Conservation (phyloP, 2,113 vertebrate genomes). For the Melanocharis versteri region DNA sequence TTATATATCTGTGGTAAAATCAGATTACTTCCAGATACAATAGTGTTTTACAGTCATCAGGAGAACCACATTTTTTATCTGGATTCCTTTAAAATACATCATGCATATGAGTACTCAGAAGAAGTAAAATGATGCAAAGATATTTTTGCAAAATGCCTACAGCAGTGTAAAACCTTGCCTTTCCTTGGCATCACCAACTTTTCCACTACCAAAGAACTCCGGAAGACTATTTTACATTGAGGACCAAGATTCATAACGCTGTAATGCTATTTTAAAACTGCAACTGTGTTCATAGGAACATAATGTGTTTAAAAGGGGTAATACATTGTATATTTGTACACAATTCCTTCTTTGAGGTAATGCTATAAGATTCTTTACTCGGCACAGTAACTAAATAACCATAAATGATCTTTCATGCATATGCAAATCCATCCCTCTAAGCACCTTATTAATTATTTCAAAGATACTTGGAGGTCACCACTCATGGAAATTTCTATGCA, state of each 20-base stretch:
- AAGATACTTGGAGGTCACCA: constrained; percentile 75
- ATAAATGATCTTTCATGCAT: constrained; percentile 65
- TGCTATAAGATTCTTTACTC: constrained; percentile 13
- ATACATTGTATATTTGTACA: not conserved
- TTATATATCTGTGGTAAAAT: not conserved
- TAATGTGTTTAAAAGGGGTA: not conserved
- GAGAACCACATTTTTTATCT: not conserved
- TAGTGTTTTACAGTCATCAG: not conserved
- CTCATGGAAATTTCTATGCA: constrained; percentile 66
- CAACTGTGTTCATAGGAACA: not conserved
- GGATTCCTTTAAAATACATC: constrained; percentile 2
- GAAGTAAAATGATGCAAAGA: constrained; percentile 5
- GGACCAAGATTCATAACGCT: not conserved
- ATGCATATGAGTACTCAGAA: not conserved
- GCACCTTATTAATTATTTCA: constrained; percentile 79
- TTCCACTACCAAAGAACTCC: not conserved
- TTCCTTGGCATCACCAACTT: not conserved
- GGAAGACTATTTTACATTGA: not conserved
- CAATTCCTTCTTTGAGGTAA: constrained; percentile 5
- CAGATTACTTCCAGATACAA: not conserved
- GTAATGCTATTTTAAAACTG: not conserved
- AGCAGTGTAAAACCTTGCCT: constrained; percentile 2
- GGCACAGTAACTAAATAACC: constrained; percentile 59
- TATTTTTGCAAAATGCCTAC: not conserved
- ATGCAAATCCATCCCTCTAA: constrained; percentile 71